These are phyloP conservation scores for Atta colombica DNA, from an alignment of 1,140 invertebrate species.

Conservation along the genomic window DNA sequence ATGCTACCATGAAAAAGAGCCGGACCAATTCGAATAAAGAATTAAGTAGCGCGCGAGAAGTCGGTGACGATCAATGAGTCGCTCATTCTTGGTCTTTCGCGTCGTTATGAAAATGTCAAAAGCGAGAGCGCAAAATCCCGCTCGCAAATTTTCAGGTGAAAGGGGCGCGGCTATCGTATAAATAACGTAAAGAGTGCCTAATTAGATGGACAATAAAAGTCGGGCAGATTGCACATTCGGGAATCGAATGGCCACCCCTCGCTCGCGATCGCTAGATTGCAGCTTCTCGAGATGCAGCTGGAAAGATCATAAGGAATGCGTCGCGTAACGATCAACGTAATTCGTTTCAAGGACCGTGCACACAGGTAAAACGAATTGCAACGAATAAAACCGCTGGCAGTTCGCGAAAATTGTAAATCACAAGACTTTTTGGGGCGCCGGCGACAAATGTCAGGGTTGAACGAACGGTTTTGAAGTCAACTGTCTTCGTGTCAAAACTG, in stretches of 20 bases:
- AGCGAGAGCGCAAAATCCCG: constrained; percentile 7
- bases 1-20: neutral
- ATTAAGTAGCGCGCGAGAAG: constrained; percentile 14
- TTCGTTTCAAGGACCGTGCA: constrained; percentile 49
- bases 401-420: constrained; percentile 60
- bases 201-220: constrained; percentile 39
- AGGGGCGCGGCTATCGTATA: neutral
- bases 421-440: constrained; percentile 25
- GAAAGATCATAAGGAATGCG: constrained; percentile 23
- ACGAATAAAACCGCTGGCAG: constrained; percentile 12
- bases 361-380: constrained; percentile 10
- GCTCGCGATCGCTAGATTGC: neutral
- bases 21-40: neutral
- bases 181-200: constrained; percentile 12
- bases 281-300: neutral
- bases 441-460: constrained; percentile 70
- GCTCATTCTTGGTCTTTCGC: neutral
- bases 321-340: constrained; percentile 46
- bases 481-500: neutral
- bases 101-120: constrained; percentile 46
- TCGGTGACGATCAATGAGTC: constrained; percentile 21
- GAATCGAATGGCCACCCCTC: constrained; percentile 30
- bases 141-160: constrained; percentile 21
- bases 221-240: neutral
- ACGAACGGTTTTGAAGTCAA: constrained; percentile 16